Percentiles rank a stretch among this genome's conserved stretches.
Conservation (phyloP, 2,888 invertebrate species). For the Ophion costatus region DNA sequence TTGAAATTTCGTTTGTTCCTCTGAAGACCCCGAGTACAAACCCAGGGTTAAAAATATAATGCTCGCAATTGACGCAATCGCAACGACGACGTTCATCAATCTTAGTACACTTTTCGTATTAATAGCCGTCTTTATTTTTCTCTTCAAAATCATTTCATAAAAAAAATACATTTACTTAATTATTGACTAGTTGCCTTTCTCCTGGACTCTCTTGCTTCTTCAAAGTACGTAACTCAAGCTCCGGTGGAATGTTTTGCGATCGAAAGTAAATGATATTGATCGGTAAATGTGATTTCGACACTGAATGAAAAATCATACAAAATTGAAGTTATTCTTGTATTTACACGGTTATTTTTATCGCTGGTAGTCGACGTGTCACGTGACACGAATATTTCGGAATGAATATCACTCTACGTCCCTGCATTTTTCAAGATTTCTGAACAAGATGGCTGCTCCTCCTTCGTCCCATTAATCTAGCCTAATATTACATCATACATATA, state of each 20-base stretch:
- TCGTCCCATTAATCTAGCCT: constrained; percentile 13
- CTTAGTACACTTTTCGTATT: constrained; percentile 58
- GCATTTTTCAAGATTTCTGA: not conserved
- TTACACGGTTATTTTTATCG: constrained; percentile 13
- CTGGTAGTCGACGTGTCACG: constrained; percentile 55
- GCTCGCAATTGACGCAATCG: constrained; percentile 19
- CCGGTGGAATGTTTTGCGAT: constrained; percentile 70
- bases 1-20: no score
- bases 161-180: constrained; percentile 81
- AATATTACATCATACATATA: constrained; percentile 21
- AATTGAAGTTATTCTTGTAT: constrained; percentile 27
- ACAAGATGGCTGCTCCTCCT: not conserved
- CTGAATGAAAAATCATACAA: constrained; percentile 53
- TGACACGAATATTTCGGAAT: constrained; percentile 49
- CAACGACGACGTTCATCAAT: constrained; percentile 58
- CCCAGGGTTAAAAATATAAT: not conserved
- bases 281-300: constrained; percentile 16
- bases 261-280: constrained; percentile 33
- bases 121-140: constrained; percentile 72
- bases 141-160: constrained; percentile 76
- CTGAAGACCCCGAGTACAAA: not conserved
- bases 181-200: constrained; percentile 79
- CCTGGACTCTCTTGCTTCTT: constrained; percentile 41
- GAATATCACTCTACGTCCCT: constrained; percentile 17
- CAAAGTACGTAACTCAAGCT: constrained; percentile 61